Evolutionary conservation across 2,888 invertebrate species (phyloP), one percentile per base, ranked within the genome.

Genomic region (Dasysyrphus albostriatus): DNA sequence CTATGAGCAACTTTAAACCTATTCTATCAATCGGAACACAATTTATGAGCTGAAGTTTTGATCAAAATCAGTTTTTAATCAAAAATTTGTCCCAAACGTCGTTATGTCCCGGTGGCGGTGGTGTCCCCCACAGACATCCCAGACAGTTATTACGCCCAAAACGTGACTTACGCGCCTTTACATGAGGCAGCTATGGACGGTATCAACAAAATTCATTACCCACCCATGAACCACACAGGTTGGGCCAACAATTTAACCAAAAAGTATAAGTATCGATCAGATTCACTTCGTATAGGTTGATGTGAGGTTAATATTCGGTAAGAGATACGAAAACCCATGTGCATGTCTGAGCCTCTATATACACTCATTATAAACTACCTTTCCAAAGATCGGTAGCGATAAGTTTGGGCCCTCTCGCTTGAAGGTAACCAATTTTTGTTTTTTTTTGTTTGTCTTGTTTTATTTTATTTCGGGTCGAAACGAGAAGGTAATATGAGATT

Each of bases 311-410:
- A 69, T 58, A 70, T 76, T 77, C 42, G 49, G 82, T 76, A 34
- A 76, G 67, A 84, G 61, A 81, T 72, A 84, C 75, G 19, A 70
- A 49, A 9, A 7, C 34, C 12, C 32, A 44, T 56, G 65, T 37
- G 58, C 58, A 58, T 44, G 72, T 51, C 49, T 63, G 42, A 39
- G 39, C 24, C n/a, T 65, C 34, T 39, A 59, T 69, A 29, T 69
- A 34, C 12, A 32, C 54, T 44, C 67, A 69, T 63, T 61, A 44
- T 58, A 59, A 67, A 74, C 65, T 76, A 73, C 81, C 73, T 61
- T 78, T 56, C 65, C 49, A 56, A n/a, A 87, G 77, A 83, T 87
- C 83, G 54, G 65, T 79, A 58, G 75, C 83, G 87, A 87, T 87
- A 87, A 78, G 51, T 83, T 37, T 75, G 14, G 24, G 8, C 67